Evolutionary conservation across 2,113 vertebrate genomes (phyloP), one percentile per base, ranked within the genome.

Genomic region (Gila orcuttii): DNA sequence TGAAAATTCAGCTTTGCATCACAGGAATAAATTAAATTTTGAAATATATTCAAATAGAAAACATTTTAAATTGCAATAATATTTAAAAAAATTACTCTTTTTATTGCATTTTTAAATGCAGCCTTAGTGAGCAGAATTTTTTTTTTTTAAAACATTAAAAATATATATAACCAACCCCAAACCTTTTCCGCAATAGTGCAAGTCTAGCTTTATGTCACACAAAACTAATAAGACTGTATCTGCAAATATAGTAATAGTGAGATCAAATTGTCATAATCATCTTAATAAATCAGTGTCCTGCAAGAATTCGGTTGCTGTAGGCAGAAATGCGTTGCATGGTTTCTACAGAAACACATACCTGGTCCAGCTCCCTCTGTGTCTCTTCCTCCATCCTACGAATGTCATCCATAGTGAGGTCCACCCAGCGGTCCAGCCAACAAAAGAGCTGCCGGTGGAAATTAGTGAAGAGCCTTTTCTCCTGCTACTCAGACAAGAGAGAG

Each of bases 401-500:
- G n/a, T 94, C 93, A 2, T 93, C 93, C 94, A 95, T 94, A 85
- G 76, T 92, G 73, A 95, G 89, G 64, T 94, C 90, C 89, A 95
- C 93, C 94, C 94, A 95, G 79, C 92, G 91, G 86, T 95, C 94
- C 64, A 95, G 84, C 92, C 93, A 95, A 86, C 94, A 95, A 79
- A 95, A 95, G 1, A 95, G 93, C 87, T 95, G 94, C 82, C 94
- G 88, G 86, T 95, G 94, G 83, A 95, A 95, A 86, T 94, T 95
- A 66, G 92, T 95, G 87, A 95, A 95, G 62, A 95, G 92, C 25
- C 94, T 89, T 83, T 91, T 92, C 88, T 94, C 93, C 88, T 95
- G 94, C 94, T 95, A 88, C 36, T 82, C 77, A 45, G 4, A 85
- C 3, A 87, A 28, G 47, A 31, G 8, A 55, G 2, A 78, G 23